phyloP scores from a whole-genome alignment of 2,888 invertebrate species.

The Gastrophysa polygoni region DNA sequence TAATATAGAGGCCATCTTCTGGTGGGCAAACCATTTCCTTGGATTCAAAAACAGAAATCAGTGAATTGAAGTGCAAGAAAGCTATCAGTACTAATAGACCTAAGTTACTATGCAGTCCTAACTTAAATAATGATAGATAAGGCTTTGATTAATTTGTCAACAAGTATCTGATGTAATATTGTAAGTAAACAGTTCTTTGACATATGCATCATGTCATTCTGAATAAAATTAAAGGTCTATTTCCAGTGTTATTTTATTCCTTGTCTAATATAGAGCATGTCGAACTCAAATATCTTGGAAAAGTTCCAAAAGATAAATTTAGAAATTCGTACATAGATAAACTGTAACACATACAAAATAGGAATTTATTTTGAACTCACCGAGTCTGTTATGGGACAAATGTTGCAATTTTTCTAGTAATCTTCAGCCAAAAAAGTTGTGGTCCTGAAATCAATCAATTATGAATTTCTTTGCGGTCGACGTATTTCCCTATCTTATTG shows the following conservation, averaged over 20 bases:
- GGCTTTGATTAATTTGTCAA: neutral
- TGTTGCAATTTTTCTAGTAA: slow-evolving; percentile 39
- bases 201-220: neutral
- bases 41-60: slow-evolving; percentile 5
- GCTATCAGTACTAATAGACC: too few species aligned
- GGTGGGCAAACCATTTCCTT: slow-evolving; percentile 61
- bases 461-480: neutral
- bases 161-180: neutral
- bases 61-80: too few species aligned
- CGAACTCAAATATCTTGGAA: slow-evolving; percentile 34
- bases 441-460: slow-evolving; percentile 35
- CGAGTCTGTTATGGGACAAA: slow-evolving; percentile 47
- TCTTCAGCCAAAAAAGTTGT: slow-evolving; percentile 35
- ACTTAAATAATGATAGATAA: too few species aligned
- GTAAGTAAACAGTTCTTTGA: neutral
- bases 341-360: slow-evolving; percentile 28
- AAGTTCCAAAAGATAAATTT: slow-evolving; percentile 51
- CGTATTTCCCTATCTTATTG: neutral
- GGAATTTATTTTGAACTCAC: slow-evolving; percentile 41
- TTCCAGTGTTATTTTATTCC: neutral
- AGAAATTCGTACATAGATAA: slow-evolving; percentile 36
- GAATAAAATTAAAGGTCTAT: neutral
- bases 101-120: too few species aligned
- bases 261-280: neutral
- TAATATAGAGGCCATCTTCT: slow-evolving; percentile 51